phyloP scores from a whole-genome alignment of 2,888 invertebrate species.

The Dynastes hyllus region DNA sequence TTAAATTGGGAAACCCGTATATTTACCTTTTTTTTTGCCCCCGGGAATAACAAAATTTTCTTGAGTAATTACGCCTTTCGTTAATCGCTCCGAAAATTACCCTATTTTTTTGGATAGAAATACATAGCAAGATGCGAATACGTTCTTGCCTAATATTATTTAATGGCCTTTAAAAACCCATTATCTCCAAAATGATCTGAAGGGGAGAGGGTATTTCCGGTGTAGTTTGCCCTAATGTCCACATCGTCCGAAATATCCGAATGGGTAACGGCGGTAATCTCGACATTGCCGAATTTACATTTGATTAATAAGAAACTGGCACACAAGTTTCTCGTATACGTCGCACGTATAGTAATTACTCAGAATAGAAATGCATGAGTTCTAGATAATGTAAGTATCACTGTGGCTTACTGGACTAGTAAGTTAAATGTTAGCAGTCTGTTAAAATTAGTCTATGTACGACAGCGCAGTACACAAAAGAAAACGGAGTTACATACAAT shows the following conservation, averaged over 20 bases:
- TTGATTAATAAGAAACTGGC: slow-evolving; percentile 65
- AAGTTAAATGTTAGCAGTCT: too few species aligned
- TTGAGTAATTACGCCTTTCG: slow-evolving; percentile 14
- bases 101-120: slow-evolving; percentile 40
- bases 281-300: slow-evolving; percentile 64
- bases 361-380: slow-evolving; percentile 9
- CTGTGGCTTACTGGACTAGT: too few species aligned
- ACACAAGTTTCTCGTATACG: slow-evolving; percentile 60
- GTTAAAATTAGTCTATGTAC: too few species aligned
- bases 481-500: too few species aligned
- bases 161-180: too few species aligned
- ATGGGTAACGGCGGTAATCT: slow-evolving; percentile 54
- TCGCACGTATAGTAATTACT: too few species aligned
- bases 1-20: slow-evolving; percentile 36
- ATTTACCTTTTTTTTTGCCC: slow-evolving; percentile 15
- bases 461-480: too few species aligned
- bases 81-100: slow-evolving; percentile 37
- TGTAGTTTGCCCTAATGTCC: slow-evolving; percentile 52
- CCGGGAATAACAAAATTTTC: slow-evolving; percentile 27
- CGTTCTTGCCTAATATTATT: slow-evolving; percentile 47
- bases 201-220: slow-evolving; percentile 53
- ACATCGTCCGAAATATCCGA: slow-evolving; percentile 56
- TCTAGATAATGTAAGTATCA: background rate
- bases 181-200: too few species aligned
- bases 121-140: slow-evolving; percentile 15